A percentile compares a stretch with the other conserved stretches of the same genome.
Conservation (phyloP, 2,888 invertebrate genomes). For the Acleris laterana region DNA sequence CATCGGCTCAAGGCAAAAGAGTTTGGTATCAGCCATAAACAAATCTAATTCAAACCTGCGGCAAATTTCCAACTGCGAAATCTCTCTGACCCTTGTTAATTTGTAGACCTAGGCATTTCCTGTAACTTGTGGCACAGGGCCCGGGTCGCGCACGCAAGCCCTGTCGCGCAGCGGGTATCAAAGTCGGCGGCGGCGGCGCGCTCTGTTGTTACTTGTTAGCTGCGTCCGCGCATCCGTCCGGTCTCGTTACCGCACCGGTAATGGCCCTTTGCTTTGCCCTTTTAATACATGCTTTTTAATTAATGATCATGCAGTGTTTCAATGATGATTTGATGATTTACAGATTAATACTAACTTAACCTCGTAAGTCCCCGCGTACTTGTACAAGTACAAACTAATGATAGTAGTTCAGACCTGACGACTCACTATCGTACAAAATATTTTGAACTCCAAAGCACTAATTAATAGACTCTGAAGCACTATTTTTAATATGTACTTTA, state of each 20-base stretch:
- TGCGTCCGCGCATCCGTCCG: slow-evolving; percentile 38
- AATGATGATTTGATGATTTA: slow-evolving; percentile 7
- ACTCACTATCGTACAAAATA: too few species aligned
- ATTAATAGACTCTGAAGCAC: too few species aligned
- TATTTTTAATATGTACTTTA: too few species aligned
- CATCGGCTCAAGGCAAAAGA: too few species aligned
- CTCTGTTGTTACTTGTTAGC: slow-evolving; percentile 39
- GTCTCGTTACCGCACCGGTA: slow-evolving; percentile 37
- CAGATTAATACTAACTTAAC: too few species aligned
- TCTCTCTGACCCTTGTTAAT: background rate
- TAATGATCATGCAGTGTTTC: slow-evolving; percentile 17
- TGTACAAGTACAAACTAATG: too few species aligned
- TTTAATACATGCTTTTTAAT: slow-evolving; percentile 24
- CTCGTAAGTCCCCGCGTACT: too few species aligned
- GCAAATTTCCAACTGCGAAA: background rate
- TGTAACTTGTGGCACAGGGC: slow-evolving; percentile 53
- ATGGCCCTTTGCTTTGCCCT: slow-evolving; percentile 23
- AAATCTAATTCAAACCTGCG: background rate
- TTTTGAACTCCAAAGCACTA: too few species aligned
- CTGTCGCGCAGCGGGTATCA: slow-evolving; percentile 76
- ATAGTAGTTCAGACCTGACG: too few species aligned
- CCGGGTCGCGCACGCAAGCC: slow-evolving; percentile 63
- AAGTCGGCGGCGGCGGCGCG: slow-evolving; percentile 62
- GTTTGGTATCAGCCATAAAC: too few species aligned
- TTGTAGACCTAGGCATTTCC: slow-evolving; percentile 43